Evolutionary conservation across 2,888 invertebrate genomes (phyloP), one percentile per base, ranked within the genome.

Genomic region (Exephanes ischioxanthus): DNA sequence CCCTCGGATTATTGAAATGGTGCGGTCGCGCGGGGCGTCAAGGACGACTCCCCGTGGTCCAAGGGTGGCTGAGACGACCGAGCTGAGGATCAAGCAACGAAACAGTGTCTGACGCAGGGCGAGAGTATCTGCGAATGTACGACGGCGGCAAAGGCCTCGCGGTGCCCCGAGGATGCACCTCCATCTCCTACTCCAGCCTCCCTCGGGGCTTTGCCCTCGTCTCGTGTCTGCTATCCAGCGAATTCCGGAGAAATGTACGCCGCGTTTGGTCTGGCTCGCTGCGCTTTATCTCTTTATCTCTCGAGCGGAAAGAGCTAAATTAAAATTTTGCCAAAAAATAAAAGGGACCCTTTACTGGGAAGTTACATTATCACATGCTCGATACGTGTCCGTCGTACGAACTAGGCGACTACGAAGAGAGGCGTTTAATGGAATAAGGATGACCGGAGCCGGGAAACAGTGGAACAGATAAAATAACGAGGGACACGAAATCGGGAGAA

Each of bases 71-170:
- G 51, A 9, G 85, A 86, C 78, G 73, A 76, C 82, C 22, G 41
- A 72, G 77, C 77, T 75, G 78, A 72, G 68, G 83, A 71, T 70
- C 77, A 82, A 72, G 51, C 67, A 11, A 80, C 73, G 82, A 79
- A 80, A 78, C 78, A 55, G 30, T 61, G 45, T 53, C 77, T 48
- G 63, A 14, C 16, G 63, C 30, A 68, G 67, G 19, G 9, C 26
- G 37, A 76, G 68, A 51, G 45, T 70, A 71, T 73, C 61, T 19
- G 37, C 73, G 63, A 77, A 80, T 76, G 33, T 71, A 76, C 75
- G 70, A 71, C 61, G 63, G 61, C 61, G 22, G 53, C 22, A 53
- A 68, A 70, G 68, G 80, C 48, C 33, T 70, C 5, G 66, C 19
- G 58, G 73, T 30, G 67, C 66, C 70, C 63, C 68, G 63, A 63